Evolutionary conservation across 2,113 vertebrate genomes (phyloP).

Genomic region (Tretioscincus oriximinensis): DNA sequence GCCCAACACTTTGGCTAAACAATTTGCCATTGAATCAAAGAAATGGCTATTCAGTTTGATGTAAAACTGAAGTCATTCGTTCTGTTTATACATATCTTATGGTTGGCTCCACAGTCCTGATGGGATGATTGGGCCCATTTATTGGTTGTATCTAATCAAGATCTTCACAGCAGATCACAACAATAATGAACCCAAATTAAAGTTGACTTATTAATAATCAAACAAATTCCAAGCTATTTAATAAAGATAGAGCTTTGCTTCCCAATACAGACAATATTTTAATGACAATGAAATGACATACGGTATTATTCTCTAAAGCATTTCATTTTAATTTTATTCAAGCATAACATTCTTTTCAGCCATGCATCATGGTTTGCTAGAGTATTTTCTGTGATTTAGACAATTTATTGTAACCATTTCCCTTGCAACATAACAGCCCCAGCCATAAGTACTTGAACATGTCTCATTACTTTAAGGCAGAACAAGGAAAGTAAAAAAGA

Average conservation of each 20-base stretch:
- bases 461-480: slow-evolving; percentile 16
- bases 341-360: slow-evolving; percentile 17
- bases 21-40: too few relatives aligned
- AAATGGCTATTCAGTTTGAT: too few relatives aligned
- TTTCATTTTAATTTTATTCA: slow-evolving; percentile 21
- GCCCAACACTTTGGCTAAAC: too few relatives aligned
- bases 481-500: not conserved
- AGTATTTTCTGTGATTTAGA: slow-evolving; percentile 41
- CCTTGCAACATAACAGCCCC: slow-evolving; percentile 25
- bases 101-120: too few relatives aligned
- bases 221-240: not conserved
- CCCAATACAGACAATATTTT: slow-evolving; percentile 3
- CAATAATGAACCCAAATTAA: not conserved
- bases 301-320: slow-evolving; percentile 29
- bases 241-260: not conserved
- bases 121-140: too few relatives aligned
- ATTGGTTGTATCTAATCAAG: too few relatives aligned
- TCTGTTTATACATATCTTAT: too few relatives aligned
- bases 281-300: slow-evolving; percentile 7
- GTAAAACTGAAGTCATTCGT: too few relatives aligned
- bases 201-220: not conserved
- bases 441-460: slow-evolving; percentile 26
- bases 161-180: too few relatives aligned
- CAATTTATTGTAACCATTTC: slow-evolving; percentile 16
- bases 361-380: slow-evolving; percentile 2